These are phyloP conservation scores for Xestia sexstrigata DNA, from an alignment of 2,888 invertebrate genomes.

Conservation along the genomic window DNA sequence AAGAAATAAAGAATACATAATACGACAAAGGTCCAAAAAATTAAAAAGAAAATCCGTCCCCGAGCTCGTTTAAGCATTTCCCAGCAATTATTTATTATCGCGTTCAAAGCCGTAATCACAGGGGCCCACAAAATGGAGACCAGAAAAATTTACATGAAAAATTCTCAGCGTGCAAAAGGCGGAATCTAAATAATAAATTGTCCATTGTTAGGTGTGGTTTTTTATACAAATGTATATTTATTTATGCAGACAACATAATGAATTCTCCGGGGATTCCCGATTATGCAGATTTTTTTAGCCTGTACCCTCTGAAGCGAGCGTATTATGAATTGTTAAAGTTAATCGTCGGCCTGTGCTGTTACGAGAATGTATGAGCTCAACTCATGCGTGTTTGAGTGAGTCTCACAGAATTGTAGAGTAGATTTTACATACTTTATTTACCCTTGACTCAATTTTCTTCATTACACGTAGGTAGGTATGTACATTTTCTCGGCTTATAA, in stretches of 20 bases:
- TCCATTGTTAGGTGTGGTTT: constrained; percentile 84
- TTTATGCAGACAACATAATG: constrained; percentile 88
- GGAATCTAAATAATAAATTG: constrained; percentile 90
- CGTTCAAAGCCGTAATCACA: constrained; percentile 78
- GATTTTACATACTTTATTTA: constrained; percentile 30
- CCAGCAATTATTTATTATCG: constrained; percentile 74
- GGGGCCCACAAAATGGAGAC: constrained; percentile 74
- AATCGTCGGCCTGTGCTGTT: constrained; percentile 45
- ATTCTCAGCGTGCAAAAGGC: constrained; percentile 77
- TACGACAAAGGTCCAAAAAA: constrained; percentile 55
- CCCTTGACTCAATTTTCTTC: constrained; percentile 6
- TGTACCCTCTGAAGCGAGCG: constrained; percentile 67
- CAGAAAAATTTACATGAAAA: constrained; percentile 84
- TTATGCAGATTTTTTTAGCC: constrained; percentile 82
- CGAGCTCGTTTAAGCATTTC: constrained; percentile 57
- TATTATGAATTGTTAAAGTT: constrained; percentile 71
- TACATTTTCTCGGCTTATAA: neutral
- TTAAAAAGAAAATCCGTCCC: constrained; percentile 63
- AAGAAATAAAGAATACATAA: constrained; percentile 59
- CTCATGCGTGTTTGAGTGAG: constrained; percentile 32
- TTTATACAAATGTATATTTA: constrained; percentile 84
- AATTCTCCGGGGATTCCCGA: constrained; percentile 81
- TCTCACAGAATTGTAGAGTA: constrained; percentile 47
- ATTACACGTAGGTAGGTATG: neutral
- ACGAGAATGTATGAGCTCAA: constrained; percentile 34